These are phyloP conservation scores for Perca schrenkii DNA, from an alignment of 2,113 vertebrate species.

Conservation along the genomic window DNA sequence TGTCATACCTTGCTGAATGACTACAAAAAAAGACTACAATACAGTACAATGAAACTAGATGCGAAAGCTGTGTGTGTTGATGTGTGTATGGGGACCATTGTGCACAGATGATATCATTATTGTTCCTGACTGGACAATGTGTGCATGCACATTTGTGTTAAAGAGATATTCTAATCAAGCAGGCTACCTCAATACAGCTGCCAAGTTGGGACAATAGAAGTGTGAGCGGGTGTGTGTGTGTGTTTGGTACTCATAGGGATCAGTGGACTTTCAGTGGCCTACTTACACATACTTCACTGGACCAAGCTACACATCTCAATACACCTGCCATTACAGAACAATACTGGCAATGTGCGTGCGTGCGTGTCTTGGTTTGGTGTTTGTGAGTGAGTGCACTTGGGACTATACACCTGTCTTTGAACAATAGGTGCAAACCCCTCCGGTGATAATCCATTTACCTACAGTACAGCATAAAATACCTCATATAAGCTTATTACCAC, in stretches of 20 bases:
- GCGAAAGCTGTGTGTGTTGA: slow-evolving; percentile 5
- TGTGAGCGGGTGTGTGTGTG: slow-evolving; percentile 15
- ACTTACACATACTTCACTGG: slow-evolving; percentile 39
- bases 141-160: slow-evolving; percentile 33
- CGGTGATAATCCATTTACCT: slow-evolving; percentile 73
- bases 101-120: slow-evolving; percentile 51
- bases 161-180: slow-evolving; percentile 52
- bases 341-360: slow-evolving; percentile 17
- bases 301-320: slow-evolving; percentile 27
- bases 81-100: slow-evolving; percentile 9
- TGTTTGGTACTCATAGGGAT: slow-evolving; percentile 16
- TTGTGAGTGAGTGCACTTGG: neutral
- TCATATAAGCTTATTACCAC: slow-evolving; percentile 65
- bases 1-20: slow-evolving; percentile 41
- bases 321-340: slow-evolving; percentile 37
- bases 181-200: slow-evolving; percentile 42
- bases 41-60: slow-evolving; percentile 29
- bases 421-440: slow-evolving; percentile 60
- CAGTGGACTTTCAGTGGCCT: slow-evolving; percentile 45
- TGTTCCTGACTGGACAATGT: slow-evolving; percentile 37
- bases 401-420: slow-evolving; percentile 57
- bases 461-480: slow-evolving; percentile 59
- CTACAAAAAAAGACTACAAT: slow-evolving; percentile 31
- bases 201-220: slow-evolving; percentile 51
- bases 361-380: neutral